Evolutionary conservation across 2,797 vertebrate species (phyloP), one percentile per base, ranked within the genome.

Genomic region (Neostethus bicornis): DNA sequence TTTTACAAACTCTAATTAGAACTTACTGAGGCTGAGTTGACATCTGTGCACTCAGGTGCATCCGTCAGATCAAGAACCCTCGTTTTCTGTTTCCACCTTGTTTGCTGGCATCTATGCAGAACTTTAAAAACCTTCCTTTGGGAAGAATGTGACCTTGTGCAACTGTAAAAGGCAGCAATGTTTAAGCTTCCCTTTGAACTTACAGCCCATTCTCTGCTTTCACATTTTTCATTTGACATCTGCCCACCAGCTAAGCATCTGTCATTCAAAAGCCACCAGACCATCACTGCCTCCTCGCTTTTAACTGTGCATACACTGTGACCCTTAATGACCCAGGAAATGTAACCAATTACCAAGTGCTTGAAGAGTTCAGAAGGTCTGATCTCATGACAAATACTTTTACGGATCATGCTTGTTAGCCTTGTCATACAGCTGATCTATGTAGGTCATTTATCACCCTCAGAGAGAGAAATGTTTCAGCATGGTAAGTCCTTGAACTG

Each of bases 111-210:
- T 71, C 54, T 67, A 65, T 45, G 45, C 62, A 63, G 55, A 66
- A 68, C 73, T 85, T 86, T 83, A 73, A 47, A 71, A 74, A 66
- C 65, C 51, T 25, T 31, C 38, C 12, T 54, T 46, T 21, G 61
- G 17, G 29, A 76, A 61, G 75, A 85, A 83, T 84, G 73, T 83
- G 84, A 81, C 71, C 59, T 59, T 47, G 26, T 38, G 61, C 68
- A 59, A 48, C 63, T 39, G 64, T 66, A 56, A 77, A 82, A 58
- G 48, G 46, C 70, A 59, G 25, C 26, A 57, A 61, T 41, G 46
- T 31, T 51, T 49, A 21, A 69, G 61, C 41, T 59, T 71, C 56
- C 41, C 77, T 73, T 66, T 71, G 52, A 84, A 67, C 51, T 25
- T 65, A 42, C 48, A 45, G 61, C 19, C 57, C 28, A 28, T 12